phyloP scores from a whole-genome alignment of 2,797 vertebrate genomes.

The Gymnothorax javanicus region DNA sequence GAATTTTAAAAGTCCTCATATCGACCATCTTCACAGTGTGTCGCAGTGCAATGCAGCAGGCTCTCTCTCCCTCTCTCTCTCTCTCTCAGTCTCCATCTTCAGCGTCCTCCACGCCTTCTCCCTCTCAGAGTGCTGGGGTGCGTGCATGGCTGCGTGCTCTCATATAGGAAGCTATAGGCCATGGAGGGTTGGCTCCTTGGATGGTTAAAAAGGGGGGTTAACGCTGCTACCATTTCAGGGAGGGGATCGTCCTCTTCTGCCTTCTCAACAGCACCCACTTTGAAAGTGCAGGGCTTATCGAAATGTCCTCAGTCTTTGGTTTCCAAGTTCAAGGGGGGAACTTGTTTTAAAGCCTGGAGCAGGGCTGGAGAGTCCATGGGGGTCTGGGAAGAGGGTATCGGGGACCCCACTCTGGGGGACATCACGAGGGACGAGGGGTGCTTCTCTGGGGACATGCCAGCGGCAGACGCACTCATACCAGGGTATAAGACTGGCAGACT shows the following conservation, averaged over 20 bases:
- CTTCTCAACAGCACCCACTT: constrained; percentile 5
- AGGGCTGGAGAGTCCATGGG: constrained; percentile 82
- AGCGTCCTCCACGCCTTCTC: not conserved
- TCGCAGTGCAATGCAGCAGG: constrained; percentile 45
- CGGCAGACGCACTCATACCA: constrained; percentile 73
- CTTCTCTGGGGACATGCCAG: constrained; percentile 78
- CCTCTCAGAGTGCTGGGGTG: not conserved
- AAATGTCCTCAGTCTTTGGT: constrained; percentile 85
- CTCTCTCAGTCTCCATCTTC: not conserved
- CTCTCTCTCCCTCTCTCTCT: constrained; percentile 42
- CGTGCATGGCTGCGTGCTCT: constrained; percentile 35
- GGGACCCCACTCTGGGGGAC: constrained; percentile 85
- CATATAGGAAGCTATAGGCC: not conserved
- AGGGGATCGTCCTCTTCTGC: constrained; percentile 41
- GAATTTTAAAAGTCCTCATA: constrained; percentile 26
- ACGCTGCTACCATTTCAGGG: constrained; percentile 38
- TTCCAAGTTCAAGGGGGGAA: constrained; percentile 84
- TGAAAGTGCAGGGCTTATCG: not conserved
- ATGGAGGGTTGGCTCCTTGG: not conserved
- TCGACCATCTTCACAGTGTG: constrained; percentile 69
- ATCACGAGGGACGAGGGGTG: constrained; percentile 77
- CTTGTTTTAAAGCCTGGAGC: constrained; percentile 88
- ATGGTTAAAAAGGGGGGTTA: constrained; percentile 1
- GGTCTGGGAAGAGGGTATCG: constrained; percentile 66
- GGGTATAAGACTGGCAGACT: constrained; percentile 86